phyloP scores from a whole-genome alignment of 2,113 vertebrate species.

The Syngnathoides biaculeatus region DNA sequence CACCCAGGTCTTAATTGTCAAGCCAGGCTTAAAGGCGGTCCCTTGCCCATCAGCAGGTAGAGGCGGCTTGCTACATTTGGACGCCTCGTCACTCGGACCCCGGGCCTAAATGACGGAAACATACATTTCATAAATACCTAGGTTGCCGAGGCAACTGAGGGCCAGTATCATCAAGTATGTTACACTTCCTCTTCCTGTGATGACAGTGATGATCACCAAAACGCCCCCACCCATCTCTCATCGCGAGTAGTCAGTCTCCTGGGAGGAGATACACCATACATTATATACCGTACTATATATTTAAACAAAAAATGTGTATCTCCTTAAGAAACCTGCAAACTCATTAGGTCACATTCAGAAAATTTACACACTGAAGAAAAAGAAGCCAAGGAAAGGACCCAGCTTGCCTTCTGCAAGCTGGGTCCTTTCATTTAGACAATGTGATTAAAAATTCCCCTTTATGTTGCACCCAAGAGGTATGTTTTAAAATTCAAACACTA shows the following conservation, averaged over 20 bases:
- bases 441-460: conserved; percentile 78
- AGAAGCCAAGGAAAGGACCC: conserved; percentile 23
- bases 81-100: conserved; percentile 83
- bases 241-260: conserved; percentile 66
- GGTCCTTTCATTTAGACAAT: conserved; percentile 74
- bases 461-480: conserved; percentile 78
- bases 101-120: conserved; percentile 78
- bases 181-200: conserved; percentile 44
- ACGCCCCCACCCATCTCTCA: conserved; percentile 36
- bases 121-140: conserved; percentile 34
- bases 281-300: conserved; percentile 71
- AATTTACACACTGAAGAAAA: conserved; percentile 35
- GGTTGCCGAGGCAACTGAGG: conserved; percentile 84
- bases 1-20: conserved; percentile 99
- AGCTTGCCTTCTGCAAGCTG: conserved; percentile 21
- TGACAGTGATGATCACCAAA: conserved; percentile 35
- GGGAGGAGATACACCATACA: conserved; percentile 59
- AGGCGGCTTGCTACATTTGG: conserved; percentile 78
- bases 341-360: conserved; percentile 70
- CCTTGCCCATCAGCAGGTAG: conserved; percentile 87
- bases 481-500: conserved; percentile 78
- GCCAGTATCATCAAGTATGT: conserved; percentile 68
- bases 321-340: conserved; percentile 73
- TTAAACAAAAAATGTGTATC: conserved; percentile 69
- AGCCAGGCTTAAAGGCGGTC: conserved; percentile 87